Evolutionary conservation across 2,888 invertebrate genomes (phyloP).

Genomic region (Sinhomidia bicolor): DNA sequence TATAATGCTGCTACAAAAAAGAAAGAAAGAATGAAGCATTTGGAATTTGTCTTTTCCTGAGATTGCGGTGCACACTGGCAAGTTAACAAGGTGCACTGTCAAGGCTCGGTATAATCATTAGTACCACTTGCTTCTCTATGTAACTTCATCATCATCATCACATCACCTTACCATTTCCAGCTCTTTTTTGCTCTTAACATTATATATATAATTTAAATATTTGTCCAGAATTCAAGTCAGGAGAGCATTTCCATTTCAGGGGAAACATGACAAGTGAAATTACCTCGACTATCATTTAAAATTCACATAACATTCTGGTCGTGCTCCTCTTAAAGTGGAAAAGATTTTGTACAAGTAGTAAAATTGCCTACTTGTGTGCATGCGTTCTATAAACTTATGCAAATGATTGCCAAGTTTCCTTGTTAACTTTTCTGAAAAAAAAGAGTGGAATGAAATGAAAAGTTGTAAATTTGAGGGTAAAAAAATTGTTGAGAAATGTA

Average conservation of each 20-base stretch:
- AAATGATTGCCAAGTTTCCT: not conserved
- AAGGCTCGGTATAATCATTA: not conserved
- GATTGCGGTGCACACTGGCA: no score
- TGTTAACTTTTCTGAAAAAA: not conserved
- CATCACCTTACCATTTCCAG: not conserved
- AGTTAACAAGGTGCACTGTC: conserved; percentile 3
- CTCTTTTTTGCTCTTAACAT: not conserved
- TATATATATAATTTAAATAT: not conserved
- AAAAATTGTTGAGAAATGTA: not conserved
- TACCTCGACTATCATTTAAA: conserved; percentile 18
- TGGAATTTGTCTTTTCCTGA: not conserved
- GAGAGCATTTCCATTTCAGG: conserved; percentile 36
- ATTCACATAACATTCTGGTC: not conserved
- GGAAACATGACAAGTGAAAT: not conserved
- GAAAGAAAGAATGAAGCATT: no score
- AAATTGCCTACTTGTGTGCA: no score
- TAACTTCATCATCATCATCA: no score
- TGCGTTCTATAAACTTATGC: not conserved
- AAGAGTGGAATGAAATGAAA: not conserved
- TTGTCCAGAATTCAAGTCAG: not conserved
- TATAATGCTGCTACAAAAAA: not conserved
- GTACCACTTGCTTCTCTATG: no score
- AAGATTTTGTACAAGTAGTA: not conserved
- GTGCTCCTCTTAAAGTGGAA: not conserved
- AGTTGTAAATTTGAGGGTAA: not conserved